A percentile compares a stretch with the other conserved stretches of the same genome.
Evolutionary conservation across 30 jellyfish, hydroid and myxozoan genomes (phyloP).

Genomic region (Pelagia noctiluca): DNA sequence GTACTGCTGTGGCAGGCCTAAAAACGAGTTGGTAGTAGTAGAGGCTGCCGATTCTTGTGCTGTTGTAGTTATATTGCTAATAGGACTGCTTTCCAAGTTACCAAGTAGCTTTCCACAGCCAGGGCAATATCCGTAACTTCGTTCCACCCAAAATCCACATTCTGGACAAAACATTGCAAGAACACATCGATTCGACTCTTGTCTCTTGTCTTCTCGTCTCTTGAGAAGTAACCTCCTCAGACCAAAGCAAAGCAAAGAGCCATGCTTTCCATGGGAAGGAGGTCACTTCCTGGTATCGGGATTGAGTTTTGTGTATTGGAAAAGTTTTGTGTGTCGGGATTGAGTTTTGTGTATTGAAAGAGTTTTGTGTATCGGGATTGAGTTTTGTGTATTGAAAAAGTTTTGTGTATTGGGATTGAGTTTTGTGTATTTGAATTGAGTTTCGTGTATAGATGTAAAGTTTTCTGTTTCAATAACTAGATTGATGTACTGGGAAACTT

Average conservation of each 20-base stretch:
- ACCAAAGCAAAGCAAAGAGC: conserved; percentile 10
- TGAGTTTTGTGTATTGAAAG: conserved; percentile 7
- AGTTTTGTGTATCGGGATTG: conserved; percentile 51
- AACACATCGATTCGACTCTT: conserved; percentile 18
- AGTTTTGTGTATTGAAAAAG: conserved; percentile 22
- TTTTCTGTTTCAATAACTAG: too few relatives aligned
- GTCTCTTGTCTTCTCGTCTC: conserved; percentile 5
- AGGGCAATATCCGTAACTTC: conserved; percentile 38
- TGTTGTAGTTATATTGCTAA: conserved; percentile 15
- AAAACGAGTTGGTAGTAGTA: conserved; percentile 10
- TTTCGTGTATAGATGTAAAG: too few relatives aligned
- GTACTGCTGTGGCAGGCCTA: conserved; percentile 27
- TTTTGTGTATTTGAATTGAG: conserved; percentile 8
- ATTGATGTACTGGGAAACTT: too few relatives aligned
- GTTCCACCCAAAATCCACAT: conserved; percentile 51
- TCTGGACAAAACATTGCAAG: conserved; percentile 45
- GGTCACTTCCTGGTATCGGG: conserved; percentile 27
- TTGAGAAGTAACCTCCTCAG: background rate
- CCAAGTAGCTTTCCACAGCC: conserved; percentile 59
- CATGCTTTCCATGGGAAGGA: conserved; percentile 23
- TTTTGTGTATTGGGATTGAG: conserved; percentile 25
- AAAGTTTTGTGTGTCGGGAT: conserved; percentile 17
- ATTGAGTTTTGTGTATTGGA: conserved; percentile 18
- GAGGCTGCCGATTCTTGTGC: conserved; percentile 25
- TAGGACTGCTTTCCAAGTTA: conserved; percentile 29